Conservation (phyloP, 2,113 vertebrate genomes). For the Upupa epops region DNA sequence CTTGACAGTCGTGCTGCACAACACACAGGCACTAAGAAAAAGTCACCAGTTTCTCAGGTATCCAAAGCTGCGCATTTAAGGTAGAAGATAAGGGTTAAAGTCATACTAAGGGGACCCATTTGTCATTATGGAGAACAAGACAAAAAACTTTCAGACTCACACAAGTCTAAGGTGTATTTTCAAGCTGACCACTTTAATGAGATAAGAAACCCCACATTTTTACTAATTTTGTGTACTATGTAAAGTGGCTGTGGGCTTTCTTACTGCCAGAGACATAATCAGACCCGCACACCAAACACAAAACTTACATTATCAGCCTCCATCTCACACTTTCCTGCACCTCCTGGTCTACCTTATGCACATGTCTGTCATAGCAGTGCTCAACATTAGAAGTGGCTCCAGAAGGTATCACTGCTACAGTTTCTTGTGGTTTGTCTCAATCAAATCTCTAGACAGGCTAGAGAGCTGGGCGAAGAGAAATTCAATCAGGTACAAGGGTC, state of each 20-base stretch:
- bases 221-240: neutral
- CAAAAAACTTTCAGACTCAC: neutral
- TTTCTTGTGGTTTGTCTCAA: neutral
- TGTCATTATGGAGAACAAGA: neutral
- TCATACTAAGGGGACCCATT: neutral
- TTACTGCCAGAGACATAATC: neutral
- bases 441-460: neutral
- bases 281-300: neutral
- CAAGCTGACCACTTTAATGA: neutral
- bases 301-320: neutral
- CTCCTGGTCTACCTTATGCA: neutral
- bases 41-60: neutral
- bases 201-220: neutral
- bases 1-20: neutral
- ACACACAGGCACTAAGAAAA: neutral
- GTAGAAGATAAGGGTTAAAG: neutral
- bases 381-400: neutral
- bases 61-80: neutral
- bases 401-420: neutral
- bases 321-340: neutral
- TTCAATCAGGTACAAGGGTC: too few relatives aligned
- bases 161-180: neutral
- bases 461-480: too few relatives aligned
- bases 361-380: neutral
- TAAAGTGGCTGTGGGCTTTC: neutral